A percentile compares a stretch with the other conserved stretches of the same genome.
These are phyloP conservation scores for Candidula unifasciata DNA, from an alignment of 2,888 invertebrate genomes.

Conservation along the genomic window DNA sequence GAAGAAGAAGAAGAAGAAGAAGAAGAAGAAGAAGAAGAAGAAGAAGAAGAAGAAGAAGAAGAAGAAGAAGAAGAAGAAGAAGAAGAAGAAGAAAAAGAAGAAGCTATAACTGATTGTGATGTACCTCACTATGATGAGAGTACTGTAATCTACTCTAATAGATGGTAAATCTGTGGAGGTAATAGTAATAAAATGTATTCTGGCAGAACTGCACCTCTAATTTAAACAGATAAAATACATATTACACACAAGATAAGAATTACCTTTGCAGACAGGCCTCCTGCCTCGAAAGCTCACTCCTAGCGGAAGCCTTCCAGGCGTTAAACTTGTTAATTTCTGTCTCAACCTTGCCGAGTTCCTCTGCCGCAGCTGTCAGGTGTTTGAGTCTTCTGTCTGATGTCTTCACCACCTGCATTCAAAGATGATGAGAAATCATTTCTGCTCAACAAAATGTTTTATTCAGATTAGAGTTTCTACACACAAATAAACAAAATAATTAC, in stretches of 20 bases:
- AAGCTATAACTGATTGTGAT: no score
- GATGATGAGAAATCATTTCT: background rate
- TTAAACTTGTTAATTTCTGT: constrained; percentile 71
- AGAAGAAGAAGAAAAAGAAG: no score
- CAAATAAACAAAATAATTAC: background rate
- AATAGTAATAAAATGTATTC: no score
- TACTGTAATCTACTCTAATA: no score
- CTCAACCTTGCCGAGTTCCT: constrained; percentile 73
- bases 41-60: no score
- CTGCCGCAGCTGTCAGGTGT: constrained; percentile 66
- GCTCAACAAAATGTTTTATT: background rate
- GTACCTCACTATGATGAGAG: no score
- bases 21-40: no score
- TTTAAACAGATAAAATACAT: background rate
- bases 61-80: no score
- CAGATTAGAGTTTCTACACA: background rate
- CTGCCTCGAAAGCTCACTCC: constrained; percentile 63
- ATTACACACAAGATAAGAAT: background rate
- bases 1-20: no score
- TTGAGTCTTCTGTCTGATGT: constrained; percentile 69
- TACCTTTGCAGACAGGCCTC: constrained; percentile 62
- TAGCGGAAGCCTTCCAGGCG: constrained; percentile 69
- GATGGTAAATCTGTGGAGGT: no score
- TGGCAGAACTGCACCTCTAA: no score
- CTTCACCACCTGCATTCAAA: constrained; percentile 62